Evolutionary conservation across 2,797 vertebrate genomes (phyloP).

Genomic region (Helostoma temminkii): DNA sequence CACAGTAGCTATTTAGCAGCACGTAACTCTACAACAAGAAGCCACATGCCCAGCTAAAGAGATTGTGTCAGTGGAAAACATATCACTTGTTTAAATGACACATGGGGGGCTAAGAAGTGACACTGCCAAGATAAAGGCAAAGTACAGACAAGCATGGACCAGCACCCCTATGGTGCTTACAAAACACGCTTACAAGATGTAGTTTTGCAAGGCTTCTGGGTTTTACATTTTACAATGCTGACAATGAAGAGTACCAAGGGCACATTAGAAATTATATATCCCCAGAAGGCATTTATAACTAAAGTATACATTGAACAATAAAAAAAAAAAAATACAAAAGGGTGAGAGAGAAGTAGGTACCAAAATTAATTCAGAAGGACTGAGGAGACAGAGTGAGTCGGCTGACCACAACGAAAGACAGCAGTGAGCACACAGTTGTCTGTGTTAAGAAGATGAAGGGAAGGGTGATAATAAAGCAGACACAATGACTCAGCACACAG

Average conservation of each 20-base stretch:
- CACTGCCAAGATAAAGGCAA: conserved; percentile 35
- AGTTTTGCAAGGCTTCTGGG: too few species aligned
- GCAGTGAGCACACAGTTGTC: conserved; percentile 11
- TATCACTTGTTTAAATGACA: conserved; percentile 46
- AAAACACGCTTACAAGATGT: conserved; percentile 24
- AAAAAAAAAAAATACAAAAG: background rate
- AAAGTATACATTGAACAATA: background rate
- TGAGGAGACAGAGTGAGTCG: conserved; percentile 33
- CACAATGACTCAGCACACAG: conserved; percentile 25
- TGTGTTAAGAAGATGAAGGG: conserved; percentile 26
- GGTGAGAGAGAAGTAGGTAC: background rate
- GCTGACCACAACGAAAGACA: conserved; percentile 24
- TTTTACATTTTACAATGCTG: conserved; percentile 11
- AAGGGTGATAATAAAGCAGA: conserved; percentile 18
- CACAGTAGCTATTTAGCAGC: conserved; percentile 15
- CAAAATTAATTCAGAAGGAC: conserved; percentile 13
- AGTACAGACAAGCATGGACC: conserved; percentile 1
- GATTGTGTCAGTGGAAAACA: conserved; percentile 39
- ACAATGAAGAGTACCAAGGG: conserved; percentile 2
- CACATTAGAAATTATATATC: conserved; percentile 8
- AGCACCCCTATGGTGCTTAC: conserved; percentile 12
- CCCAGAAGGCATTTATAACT: background rate
- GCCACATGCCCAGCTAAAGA: conserved; percentile 34
- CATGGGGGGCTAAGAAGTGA: conserved; percentile 17
- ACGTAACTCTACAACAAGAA: conserved; percentile 19